Evolutionary conservation across 2,888 invertebrate species (phyloP).

Genomic region (Hemaris fuciformis): DNA sequence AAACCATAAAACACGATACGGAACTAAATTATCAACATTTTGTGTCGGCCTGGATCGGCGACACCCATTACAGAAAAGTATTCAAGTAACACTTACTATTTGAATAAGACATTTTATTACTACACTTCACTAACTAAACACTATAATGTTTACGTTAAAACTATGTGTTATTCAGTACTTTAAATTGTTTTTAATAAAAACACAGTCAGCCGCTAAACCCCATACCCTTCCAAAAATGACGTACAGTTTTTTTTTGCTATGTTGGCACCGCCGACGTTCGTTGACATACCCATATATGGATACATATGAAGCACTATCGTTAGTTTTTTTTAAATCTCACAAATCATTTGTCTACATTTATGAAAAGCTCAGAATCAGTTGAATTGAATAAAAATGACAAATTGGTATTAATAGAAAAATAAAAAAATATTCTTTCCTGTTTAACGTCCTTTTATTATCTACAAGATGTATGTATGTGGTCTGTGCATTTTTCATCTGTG

Average conservation of each 20-base stretch:
- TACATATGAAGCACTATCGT: conserved; percentile 22
- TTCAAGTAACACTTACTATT: conserved; percentile 66
- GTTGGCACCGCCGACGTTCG: conserved; percentile 48
- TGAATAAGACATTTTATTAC: conserved; percentile 69
- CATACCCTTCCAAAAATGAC: conserved; percentile 70
- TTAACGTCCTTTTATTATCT: background rate
- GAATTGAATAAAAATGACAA: background rate
- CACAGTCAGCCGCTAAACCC: conserved; percentile 71
- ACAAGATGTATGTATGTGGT: background rate
- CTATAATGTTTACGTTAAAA: conserved; percentile 48
- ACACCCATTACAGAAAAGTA: conserved; percentile 38
- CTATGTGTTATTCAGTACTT: conserved; percentile 60
- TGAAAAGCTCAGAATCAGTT: background rate
- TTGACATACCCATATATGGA: conserved; percentile 65
- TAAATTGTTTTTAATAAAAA: conserved; percentile 58
- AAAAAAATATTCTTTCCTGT: too few species aligned
- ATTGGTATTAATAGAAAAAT: background rate
- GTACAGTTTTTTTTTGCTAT: conserved; percentile 47
- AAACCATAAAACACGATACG: conserved; percentile 28
- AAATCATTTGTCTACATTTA: background rate
- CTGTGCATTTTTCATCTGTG: background rate
- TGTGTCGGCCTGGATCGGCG: conserved; percentile 27
- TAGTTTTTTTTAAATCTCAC: background rate
- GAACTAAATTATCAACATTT: conserved; percentile 34
- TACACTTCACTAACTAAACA: conserved; percentile 55